Evolutionary conservation across 2,888 invertebrate genomes (phyloP), one percentile per base, ranked within the genome.

Genomic region (Horisme vitalbata): DNA sequence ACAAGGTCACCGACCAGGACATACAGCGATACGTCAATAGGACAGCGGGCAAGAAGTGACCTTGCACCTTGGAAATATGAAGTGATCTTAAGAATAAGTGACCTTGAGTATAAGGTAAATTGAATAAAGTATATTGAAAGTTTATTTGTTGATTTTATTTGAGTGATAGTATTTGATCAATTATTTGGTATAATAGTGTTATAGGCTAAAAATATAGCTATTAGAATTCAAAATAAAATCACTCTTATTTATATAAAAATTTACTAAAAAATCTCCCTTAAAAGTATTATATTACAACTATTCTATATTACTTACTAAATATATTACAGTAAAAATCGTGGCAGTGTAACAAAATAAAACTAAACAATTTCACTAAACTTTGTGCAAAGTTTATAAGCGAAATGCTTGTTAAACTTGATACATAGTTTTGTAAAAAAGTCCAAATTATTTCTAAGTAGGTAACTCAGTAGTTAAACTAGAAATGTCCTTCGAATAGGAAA

Each of bases 1-100:
- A 89, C 55, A 88, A 88, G 61, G 89, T 89, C 65, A 92, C 92
- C 39, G 91, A 90, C 11, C 85, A 88, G 55, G 92, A 92, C 38
- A 72, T 86, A 0, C 74, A 86, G 36, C 65, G 66, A 28, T 86
- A 73, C 35, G 44, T 79, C 10, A 70, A 57, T 14, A 71, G 56
- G 36, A 61, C 51, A 2, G 49, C 59, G 3, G 63, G 47, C 21
- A 71, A 68, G 41, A 63, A 48, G 36, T 49, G 35, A 38, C 11
- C 37, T 33, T 28, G n/a, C 4, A 26, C 9, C 9, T 5, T 26
- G n/a, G n/a, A n/a, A n/a, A n/a, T n/a, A n/a, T n/a, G 18, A 18
- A 32, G 23, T 48, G 41, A 50, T 37, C 44, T 50, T 28, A 10
- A 35, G 10, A 34, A 24, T 26, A 47, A 27, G 30, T 32, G 27